Evolutionary conservation across 92 coral and sea anemone genomes (phyloP), one percentile per base, ranked within the genome.

Genomic region (Zoanthus sociatus): DNA sequence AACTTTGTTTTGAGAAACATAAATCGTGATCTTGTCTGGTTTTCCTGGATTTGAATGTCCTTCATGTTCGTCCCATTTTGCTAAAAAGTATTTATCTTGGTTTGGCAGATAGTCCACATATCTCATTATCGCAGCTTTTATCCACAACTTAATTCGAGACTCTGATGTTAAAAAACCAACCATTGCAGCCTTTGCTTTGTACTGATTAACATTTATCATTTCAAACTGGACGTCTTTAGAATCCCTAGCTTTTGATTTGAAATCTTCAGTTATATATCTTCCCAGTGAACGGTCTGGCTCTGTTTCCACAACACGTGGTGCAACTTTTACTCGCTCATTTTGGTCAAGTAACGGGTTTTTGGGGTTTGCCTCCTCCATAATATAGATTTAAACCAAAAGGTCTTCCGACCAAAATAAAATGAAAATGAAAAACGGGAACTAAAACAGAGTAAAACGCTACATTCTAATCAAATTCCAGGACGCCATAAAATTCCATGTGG

Each of bases 181-280:
- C 42, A 33, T 33, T 1, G 42, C 42, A 33, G 42, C 42, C 42
- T 33, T 33, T 33, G 42, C 42, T 33, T 33, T 33, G 42, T 33
- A 33, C 3, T 33, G 31, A 63, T 66, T 47, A 56, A 48, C 76
- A 21, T 89, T 45, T 15, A 77, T 48, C 66, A 54, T 48, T 50
- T 89, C 92, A 72, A 30, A 89, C 8, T 82, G 86, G 21, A 84
- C 89, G 47, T 68, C 78, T 47, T 87, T 87, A 48, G 90, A 78
- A n/a, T 64, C 86, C 64, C 6, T 68, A 0, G 90, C 78, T 69
- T 78, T 70, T n/a, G 78, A 6, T 78, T 77, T 78, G 20, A 87
- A 87, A 68, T 66, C 86, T 26, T 87, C 90, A 6, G 78, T 71
- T 51, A 78, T 64, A 51, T 87, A 87, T 78, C 79, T 83, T 16